Evolutionary conservation across 2,888 invertebrate species (phyloP).

Genomic region (Hyles lineata): DNA sequence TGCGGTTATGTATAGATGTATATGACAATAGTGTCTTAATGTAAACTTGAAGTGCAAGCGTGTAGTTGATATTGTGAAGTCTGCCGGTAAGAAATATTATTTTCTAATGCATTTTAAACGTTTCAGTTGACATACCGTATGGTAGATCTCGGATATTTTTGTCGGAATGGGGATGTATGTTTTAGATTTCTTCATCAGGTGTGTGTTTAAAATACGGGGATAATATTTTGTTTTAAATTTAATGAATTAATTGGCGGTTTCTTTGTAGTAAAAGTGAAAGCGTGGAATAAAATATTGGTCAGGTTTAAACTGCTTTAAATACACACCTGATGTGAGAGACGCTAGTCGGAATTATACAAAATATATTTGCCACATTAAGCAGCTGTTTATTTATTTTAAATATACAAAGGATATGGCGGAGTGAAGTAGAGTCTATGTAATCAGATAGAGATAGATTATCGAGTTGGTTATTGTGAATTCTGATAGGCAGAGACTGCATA

Average conservation of each 20-base stretch:
- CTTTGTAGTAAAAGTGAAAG: not conserved
- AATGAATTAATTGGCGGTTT: not conserved
- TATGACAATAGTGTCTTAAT: slow-evolving; percentile 26
- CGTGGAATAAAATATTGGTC: too few relatives aligned
- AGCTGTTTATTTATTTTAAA: slow-evolving; percentile 23
- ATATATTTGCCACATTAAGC: not conserved
- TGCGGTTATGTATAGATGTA: slow-evolving; percentile 35
- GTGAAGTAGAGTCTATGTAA: slow-evolving; percentile 8
- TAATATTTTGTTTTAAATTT: not conserved
- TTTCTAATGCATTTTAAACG: not conserved
- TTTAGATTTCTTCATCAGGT: not conserved
- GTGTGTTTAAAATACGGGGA: not conserved
- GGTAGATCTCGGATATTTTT: slow-evolving; percentile 14
- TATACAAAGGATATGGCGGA: not conserved
- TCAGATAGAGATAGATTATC: slow-evolving; percentile 17
- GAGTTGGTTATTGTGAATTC: slow-evolving; percentile 16
- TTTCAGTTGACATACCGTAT: slow-evolving; percentile 5
- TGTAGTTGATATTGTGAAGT: not conserved
- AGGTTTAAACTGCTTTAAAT: not conserved
- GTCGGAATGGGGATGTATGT: slow-evolving; percentile 8
- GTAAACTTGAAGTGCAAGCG: slow-evolving; percentile 23
- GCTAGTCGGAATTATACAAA: not conserved
- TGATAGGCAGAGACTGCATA: not conserved
- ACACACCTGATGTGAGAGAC: not conserved
- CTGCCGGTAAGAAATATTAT: not conserved